Conservation (phyloP, 2,797 vertebrate species). For the Myripristis murdjan region DNA sequence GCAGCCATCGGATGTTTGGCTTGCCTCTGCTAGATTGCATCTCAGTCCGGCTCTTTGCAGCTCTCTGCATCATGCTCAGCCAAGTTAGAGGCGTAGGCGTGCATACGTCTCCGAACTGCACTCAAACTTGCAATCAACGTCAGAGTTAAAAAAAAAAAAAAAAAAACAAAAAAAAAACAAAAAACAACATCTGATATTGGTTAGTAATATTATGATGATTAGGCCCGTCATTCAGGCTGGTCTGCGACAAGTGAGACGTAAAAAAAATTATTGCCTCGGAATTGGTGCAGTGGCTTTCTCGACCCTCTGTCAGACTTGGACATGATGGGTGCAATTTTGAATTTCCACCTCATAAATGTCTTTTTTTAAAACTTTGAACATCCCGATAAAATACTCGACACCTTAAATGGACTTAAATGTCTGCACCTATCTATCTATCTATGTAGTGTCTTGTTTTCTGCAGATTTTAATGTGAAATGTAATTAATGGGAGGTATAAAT, state of each 20-base stretch:
- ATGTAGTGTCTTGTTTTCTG: too few species aligned
- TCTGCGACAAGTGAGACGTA: too few species aligned
- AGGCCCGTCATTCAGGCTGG: too few species aligned
- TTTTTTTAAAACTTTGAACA: neutral
- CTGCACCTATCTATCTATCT: too few species aligned
- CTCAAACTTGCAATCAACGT: neutral
- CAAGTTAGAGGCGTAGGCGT: neutral
- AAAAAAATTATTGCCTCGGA: too few species aligned
- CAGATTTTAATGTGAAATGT: too few species aligned
- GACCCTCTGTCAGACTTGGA: neutral
- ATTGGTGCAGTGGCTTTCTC: neutral
- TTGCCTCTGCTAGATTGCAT: neutral
- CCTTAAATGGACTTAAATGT: too few species aligned
- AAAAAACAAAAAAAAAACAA: too few species aligned
- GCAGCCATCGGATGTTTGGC: neutral
- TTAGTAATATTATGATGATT: too few species aligned
- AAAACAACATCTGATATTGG: too few species aligned
- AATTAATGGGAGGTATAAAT: too few species aligned
- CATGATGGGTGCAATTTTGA: too few species aligned
- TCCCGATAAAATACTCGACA: neutral
- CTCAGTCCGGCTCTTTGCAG: neutral
- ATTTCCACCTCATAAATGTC: neutral
- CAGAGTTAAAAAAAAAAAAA: neutral
- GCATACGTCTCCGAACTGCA: neutral
- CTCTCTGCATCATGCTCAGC: slow-evolving; percentile 15